Evolutionary conservation across 2,797 vertebrate genomes (phyloP).

Genomic region (Sphenopsis melanotis): DNA sequence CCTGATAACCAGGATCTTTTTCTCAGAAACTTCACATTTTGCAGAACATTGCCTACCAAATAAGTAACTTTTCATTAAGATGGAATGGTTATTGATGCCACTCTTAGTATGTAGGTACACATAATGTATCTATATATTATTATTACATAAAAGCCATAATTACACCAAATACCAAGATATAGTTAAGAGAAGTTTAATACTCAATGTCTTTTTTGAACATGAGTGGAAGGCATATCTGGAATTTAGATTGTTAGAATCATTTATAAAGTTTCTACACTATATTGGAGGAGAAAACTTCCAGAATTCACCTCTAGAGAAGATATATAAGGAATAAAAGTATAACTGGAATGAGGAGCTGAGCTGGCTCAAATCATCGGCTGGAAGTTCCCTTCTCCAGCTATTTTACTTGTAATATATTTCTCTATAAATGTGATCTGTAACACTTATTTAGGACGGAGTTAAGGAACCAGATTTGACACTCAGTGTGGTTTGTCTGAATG

Average conservation of each 20-base stretch:
- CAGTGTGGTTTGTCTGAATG: neutral
- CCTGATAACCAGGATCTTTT: slow-evolving; percentile 43
- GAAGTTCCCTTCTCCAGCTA: neutral
- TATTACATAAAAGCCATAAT: neutral
- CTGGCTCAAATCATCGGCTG: neutral
- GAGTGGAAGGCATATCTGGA: neutral
- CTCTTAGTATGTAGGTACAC: neutral
- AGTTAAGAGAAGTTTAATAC: neutral
- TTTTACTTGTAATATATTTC: neutral
- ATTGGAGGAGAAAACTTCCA: neutral
- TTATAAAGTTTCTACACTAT: neutral
- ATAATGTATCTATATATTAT: neutral
- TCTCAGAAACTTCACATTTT: neutral
- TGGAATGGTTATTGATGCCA: neutral
- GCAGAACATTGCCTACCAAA: neutral
- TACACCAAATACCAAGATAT: neutral
- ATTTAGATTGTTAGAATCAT: neutral
- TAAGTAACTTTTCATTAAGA: neutral
- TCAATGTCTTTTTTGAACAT: neutral
- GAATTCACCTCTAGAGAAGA: neutral
- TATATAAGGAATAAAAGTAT: neutral
- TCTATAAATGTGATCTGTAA: neutral
- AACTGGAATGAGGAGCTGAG: neutral
- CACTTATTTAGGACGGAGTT: neutral
- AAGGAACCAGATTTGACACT: neutral